Base-by-base conservation (phyloP, 2,888 invertebrate species). In the Electrophaes corylata region DNA sequence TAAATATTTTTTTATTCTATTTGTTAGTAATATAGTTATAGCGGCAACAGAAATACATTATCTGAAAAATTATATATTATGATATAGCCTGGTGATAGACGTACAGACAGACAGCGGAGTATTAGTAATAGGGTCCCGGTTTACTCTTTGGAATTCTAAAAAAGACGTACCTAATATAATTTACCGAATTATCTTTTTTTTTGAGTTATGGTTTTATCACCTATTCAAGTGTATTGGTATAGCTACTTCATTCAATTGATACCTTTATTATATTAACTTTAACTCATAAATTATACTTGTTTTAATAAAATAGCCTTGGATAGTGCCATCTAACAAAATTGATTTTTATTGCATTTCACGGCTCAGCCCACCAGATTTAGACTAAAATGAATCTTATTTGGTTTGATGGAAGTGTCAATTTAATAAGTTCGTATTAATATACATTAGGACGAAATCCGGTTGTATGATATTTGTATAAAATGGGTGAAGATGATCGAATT, bases 321-420 rank as follows among this genome's bases (percentile, higher is more conserved):
- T 33, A 63, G 57, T 62, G 64, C 58, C 66, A 69, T 61, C 58
- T 50, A 43, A 62, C 63, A 64, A 64, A 70, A 69, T 66, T 57
- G 46, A 65, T 67, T 70, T 58, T 70, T 69, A 71, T 69, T 70
- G 65, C 67, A 71, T 71, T 70, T 70, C 68, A 53, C 58, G 61
- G 48, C 52, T 41, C 46, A 56, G 55, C 57, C 57, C 51, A 60
- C 57, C 33, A 29, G 48, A 57, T 51, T 40, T 2, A 61, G 41
- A 62, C 66, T 45, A 62, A 71, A 65, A 64, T 67, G 64, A 62
- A 60, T 66, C 67, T 70, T 69, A 70, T 62, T 60, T 47, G 58
- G 48, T 64, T 37, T 20, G 37, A n/a, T 65, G 60, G 53, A 70
- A 62, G 66, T 61, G 57, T 57, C 60, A 65, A 62, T 58, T 64